A percentile compares a stretch with the other conserved stretches of the same genome.
Evolutionary conservation across 2,797 vertebrate genomes (phyloP).

Genomic region (Lepus townsendii): DNA sequence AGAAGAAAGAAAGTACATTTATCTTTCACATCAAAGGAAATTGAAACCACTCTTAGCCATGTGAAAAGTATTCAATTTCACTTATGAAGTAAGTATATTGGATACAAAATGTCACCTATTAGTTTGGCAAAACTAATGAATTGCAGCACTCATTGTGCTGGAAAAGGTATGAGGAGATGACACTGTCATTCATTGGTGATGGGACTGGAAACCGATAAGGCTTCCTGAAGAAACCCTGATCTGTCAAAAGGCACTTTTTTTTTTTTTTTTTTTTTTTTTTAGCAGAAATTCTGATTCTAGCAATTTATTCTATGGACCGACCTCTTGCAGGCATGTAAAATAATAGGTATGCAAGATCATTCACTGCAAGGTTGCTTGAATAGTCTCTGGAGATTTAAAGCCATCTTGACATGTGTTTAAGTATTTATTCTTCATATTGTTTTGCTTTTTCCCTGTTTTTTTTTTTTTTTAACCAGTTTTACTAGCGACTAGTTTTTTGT

Average conservation of each 20-base stretch:
- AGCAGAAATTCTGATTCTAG: neutral
- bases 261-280: neutral
- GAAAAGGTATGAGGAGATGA: conserved; percentile 16
- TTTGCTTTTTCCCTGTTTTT: conserved; percentile 7
- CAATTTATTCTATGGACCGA: neutral
- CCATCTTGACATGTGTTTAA: neutral
- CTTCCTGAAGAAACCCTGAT: neutral
- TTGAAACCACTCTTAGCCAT: neutral
- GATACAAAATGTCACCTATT: conserved; percentile 32
- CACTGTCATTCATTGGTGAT: neutral
- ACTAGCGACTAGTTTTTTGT: conserved; percentile 11
- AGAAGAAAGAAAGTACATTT: conserved; percentile 48
- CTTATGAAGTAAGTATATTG: conserved; percentile 9
- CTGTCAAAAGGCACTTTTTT: neutral
- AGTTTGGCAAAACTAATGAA: conserved; percentile 23
- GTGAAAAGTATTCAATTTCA: neutral
- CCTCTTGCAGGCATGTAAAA: neutral
- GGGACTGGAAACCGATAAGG: neutral
- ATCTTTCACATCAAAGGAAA: conserved; percentile 22
- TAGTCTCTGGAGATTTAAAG: conserved; percentile 16
- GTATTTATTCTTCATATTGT: neutral
- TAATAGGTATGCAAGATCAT: neutral
- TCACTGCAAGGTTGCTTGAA: conserved; percentile 7
- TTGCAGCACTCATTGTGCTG: neutral
- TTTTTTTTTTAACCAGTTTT: conserved; percentile 35